Evolutionary conservation across 1,140 invertebrate genomes (phyloP), one percentile per base, ranked within the genome.

Genomic region (Dendroctonus ponderosae): DNA sequence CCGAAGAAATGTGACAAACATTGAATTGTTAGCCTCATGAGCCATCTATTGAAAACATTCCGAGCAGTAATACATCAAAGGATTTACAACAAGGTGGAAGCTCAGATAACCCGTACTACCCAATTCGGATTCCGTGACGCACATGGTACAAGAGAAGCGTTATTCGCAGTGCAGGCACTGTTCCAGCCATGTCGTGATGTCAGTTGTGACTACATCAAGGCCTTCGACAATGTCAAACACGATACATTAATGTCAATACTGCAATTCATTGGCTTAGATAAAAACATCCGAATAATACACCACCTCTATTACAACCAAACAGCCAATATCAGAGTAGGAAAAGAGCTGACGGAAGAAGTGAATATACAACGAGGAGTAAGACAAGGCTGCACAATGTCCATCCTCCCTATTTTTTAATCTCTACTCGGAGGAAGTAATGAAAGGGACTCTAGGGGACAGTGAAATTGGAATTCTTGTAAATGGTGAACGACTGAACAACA

Each of bases 61-160:
- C n/a, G n/a, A n/a, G n/a, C n/a, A n/a, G n/a, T n/a, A 44, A 44
- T 8, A 44, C n/a, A 44, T 44, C 43, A 44, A 44, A 44, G 43
- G 43, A 44, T 44, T 44, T 44, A 44, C n/a, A 44, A 44, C 43
- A 44, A 44, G 43, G 43, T 44, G 43, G 43, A 44, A 44, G n/a
- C n/a, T n/a, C n/a, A n/a, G n/a, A n/a, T n/a, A n/a, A n/a, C n/a
- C n/a, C n/a, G n/a, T n/a, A n/a, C n/a, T n/a, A n/a, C 43, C 43
- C 43, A 44, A n/a, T n/a, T 44, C 43, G 43, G n/a, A 44, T 44
- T 44, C n/a, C 43, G 43, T 44, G 43, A 44, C 43, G 43, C n/a
- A 44, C 43, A 44, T 8, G 7, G 43, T n/a, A 44, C 43, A 44
- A 44, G 43, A 44, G 43, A 44, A 44, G 43, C 43, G 43, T 44